Evolutionary conservation across 2,113 vertebrate genomes (phyloP), one percentile per base, ranked within the genome.

Genomic region (Brevimyrus niger): DNA sequence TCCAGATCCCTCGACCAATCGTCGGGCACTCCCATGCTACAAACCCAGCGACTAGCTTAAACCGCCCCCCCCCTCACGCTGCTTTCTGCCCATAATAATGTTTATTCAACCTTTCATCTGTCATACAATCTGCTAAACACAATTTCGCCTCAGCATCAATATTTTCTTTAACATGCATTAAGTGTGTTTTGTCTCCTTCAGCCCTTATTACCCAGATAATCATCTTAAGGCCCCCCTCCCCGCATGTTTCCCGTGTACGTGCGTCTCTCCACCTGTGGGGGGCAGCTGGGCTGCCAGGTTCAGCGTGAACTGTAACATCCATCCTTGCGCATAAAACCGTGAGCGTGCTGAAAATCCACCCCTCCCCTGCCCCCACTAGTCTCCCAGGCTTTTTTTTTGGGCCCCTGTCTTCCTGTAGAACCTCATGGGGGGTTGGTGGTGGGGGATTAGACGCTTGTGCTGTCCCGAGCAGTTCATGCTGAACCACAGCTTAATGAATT

Each of bases 161-260:
- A 82, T 89, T 53, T 89, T 89, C 88, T 89, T 89, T 89, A 82
- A 82, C 65, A 65, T 53, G 69, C 88, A 50, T 89, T 82, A 73
- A 89, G 73, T 82, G 31, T 82, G 73, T 89, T 86, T 82, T 82
- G 88, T 89, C 69, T 89, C 48, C 88, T 51, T 82, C 15, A 27
- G 17, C 27, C 69, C 47, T 53, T 53, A 53, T 89, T 88, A 82
- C 73, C 35, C 44, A 89, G 88, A 86, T 89, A 44, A 35, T 21
- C 46, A 86, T 50, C n/a, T 50, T 53, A 23, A 48, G 17, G 4
- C 27, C 42, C 44, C 84, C 47, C 44, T 15, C 47, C 65, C 31
- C 31, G n/a, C 38, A 44, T 69, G 31, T 80, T 76, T 89, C 47
- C 35, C 53, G 17, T 19, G 48, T 83, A 19, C 50, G 35, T 80